These are phyloP conservation scores for Paracentrotus lividus DNA, from an alignment of 53 echinoderm and acorn worm genomes.

Conservation along the genomic window DNA sequence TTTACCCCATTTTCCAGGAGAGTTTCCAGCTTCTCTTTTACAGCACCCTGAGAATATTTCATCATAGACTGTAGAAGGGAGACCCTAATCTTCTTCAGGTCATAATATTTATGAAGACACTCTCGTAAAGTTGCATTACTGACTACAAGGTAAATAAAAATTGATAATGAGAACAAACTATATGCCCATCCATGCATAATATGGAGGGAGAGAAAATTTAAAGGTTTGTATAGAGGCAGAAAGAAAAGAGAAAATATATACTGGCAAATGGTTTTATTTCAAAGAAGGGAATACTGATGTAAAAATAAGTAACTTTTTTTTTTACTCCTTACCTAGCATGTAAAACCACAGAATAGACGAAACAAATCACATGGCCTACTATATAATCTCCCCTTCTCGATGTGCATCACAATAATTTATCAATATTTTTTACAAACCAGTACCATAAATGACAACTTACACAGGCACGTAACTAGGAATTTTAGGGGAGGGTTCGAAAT, in stretches of 20 bases:
- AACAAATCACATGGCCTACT: no score
- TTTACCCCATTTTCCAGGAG: conserved; percentile 69
- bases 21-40: conserved; percentile 14
- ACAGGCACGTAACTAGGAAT: no score
- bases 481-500: no score
- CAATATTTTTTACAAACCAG: no score
- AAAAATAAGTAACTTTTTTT: not conserved
- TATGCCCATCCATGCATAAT: not conserved
- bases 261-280: not conserved
- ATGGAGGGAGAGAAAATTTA: not conserved
- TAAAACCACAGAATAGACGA: no score
- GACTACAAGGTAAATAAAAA: conserved; percentile 12
- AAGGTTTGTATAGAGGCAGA: not conserved
- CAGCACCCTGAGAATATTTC: not conserved
- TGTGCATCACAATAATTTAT: no score
- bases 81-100: conserved; percentile 61
- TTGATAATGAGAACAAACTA: not conserved
- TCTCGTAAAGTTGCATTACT: conserved; percentile 6
- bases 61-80: conserved; percentile 16
- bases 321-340: not conserved
- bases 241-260: not conserved
- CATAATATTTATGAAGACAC: conserved; percentile 63
- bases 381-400: no score
- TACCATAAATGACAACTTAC: no score
- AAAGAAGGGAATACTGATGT: not conserved